Evolutionary conservation across 2,888 invertebrate genomes (phyloP).

Genomic region (Fissipunctia ypsillon): DNA sequence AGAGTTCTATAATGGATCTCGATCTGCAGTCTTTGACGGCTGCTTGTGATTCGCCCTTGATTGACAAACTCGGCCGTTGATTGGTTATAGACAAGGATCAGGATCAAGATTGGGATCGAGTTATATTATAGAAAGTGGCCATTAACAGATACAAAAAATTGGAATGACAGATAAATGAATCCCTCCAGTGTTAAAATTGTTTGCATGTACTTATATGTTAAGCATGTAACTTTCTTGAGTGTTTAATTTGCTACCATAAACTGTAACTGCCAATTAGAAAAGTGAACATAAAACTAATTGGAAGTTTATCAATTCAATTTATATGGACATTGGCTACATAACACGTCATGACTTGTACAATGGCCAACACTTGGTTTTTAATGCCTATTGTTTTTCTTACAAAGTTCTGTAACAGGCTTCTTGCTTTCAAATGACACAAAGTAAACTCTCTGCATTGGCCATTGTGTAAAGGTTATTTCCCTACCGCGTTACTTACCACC

Average conservation of each 20-base stretch:
- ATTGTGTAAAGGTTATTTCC: not conserved
- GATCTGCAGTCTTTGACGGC: no score
- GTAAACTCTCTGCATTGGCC: not conserved
- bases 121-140: no score
- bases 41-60: no score
- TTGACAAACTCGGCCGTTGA: no score
- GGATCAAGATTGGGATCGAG: no score
- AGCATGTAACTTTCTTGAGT: constrained; percentile 27
- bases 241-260: constrained; percentile 29
- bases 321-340: constrained; percentile 1
- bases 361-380: constrained; percentile 3
- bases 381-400: constrained; percentile 3
- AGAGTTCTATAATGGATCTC: no score
- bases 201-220: not conserved
- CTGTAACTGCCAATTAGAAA: constrained; percentile 48
- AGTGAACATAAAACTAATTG: constrained; percentile 40
- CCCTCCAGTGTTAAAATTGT: no score
- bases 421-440: constrained; percentile 16
- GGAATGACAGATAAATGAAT: no score
- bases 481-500: constrained; percentile 92
- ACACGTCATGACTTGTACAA: constrained; percentile 20
- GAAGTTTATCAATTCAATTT: constrained; percentile 46
- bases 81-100: no score
- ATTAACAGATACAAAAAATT: no score
- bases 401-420: constrained; percentile 5